Evolutionary conservation across 1,140 invertebrate species (phyloP), one percentile per base, ranked within the genome.

Genomic region (Aphis gossypii): DNA sequence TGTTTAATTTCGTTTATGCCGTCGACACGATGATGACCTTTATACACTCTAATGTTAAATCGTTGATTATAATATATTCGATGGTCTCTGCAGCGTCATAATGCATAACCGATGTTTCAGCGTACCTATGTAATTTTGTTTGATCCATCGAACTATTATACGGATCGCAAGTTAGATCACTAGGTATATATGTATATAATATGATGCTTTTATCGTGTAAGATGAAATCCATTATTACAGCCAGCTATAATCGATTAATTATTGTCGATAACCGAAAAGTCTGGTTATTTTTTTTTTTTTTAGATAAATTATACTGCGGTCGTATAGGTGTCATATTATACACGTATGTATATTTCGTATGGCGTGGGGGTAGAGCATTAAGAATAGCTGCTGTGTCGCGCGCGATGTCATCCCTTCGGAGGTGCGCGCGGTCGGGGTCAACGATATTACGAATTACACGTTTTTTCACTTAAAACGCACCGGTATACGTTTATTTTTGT

Each of bases 401-500:
- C 88, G 35, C 88, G 35, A 56, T 38, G 87, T 89, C 88, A 89
- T 54, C 88, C 51, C 88, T 89, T 89, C 21, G 23, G 35, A 54
- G 51, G n/a, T 20, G 14, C 30, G 60, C 18, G 18, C 11, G 35
- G 88, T 56, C 23, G 25, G 48, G 51, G 48, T 41, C 51, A 56
- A 89, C 21, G 30, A 25, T 89, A 89, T 89, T 51, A 76, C 25
- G n/a, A 8, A 92, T 51, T 92, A 92, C 91, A 92, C 76, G 91
- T 35, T 92, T 92, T 92, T 92, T 83, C 91, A 92, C 91, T 92
- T 92, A 83, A 83, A 92, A 92, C 46, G 76, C 48, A 41, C 60
- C n/a, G 60, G 60, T 76, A 76, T 76, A n/a, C 46, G 4, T 91
- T 91, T 91, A n/a, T 76, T 76, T 82, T 92, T 25, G 91, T 76